Evolutionary conservation across 2,113 vertebrate species (phyloP), one percentile per base, ranked within the genome.

Genomic region (cat (Felis catus)): DNA sequence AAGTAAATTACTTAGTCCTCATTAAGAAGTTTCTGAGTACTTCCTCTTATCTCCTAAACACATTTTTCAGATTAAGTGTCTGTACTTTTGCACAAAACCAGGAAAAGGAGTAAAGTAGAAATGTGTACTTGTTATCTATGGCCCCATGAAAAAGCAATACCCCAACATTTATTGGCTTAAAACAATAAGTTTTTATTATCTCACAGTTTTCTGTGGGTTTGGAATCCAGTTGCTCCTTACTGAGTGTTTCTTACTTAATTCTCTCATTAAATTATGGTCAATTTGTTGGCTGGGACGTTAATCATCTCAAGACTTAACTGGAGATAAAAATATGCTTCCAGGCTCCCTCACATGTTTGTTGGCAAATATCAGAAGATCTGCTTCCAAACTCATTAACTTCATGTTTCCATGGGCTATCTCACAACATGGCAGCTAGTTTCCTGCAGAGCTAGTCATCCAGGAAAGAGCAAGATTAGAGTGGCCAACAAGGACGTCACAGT

Each of bases 371-470:
- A 33, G 29, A 78, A 83, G 29, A 80, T 80, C 51, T 36, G 36
- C 83, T 71, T 88, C 84, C 84, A 80, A 58, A 88, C 63, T 94
- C 92, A 94, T 88, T 81, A 88, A 58, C 48, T 95, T 85, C 88
- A 9, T 23, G 58, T 85, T 78, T 68, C 48, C 29, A 78, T 16
- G 61, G 70, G 16, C 45, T 84, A 21, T 86, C 58, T 58, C 71
- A 68, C 78, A 94, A 31, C 12, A 68, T 58, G 36, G 15, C 27
- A 68, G 36, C 70, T 68, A 55, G 70, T 85, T 78, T 91, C 79
- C 70, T 78, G 5, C 23, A 91, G 31, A 92, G 63, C 23, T 53
- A 79, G 36, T 55, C 15, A 79, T 70, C 45, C 41, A 74, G 83
- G 63, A 61, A 21, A 71, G 15, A 80, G 29, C 27, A 31, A 65